Conservation (phyloP, 1,140 invertebrate genomes). For the Manduca sexta region DNA sequence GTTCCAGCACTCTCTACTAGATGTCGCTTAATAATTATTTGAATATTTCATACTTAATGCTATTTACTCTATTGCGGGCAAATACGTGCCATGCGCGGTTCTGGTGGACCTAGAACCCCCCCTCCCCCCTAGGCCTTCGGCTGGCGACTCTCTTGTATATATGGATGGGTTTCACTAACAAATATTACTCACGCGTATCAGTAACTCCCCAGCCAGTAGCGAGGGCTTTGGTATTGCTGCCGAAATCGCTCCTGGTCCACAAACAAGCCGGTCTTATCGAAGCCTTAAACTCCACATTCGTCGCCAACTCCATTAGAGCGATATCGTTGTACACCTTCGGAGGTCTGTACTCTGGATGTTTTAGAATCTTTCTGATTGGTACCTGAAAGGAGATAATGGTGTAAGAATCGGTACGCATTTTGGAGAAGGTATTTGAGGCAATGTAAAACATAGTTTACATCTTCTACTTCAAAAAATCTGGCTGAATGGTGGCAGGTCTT, state of each 20-base stretch:
- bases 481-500: no score
- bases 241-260: slow-evolving; percentile 32
- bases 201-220: slow-evolving; percentile 57
- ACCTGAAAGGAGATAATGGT: slow-evolving; percentile 33
- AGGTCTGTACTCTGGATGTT: slow-evolving; percentile 39
- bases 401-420: no score
- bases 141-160: no score
- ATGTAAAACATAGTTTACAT: no score
- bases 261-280: slow-evolving; percentile 50
- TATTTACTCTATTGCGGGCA: no score
- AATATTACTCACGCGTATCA: slow-evolving; percentile 28
- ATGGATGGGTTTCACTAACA: background rate
- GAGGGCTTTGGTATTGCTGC: slow-evolving; percentile 23
- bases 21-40: no score
- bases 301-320: slow-evolving; percentile 40
- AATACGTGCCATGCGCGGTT: slow-evolving; percentile 90
- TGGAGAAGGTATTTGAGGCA: no score
- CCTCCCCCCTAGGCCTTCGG: no score
- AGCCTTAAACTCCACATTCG: slow-evolving; percentile 37
- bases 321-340: slow-evolving; percentile 51
- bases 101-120: slow-evolving; percentile 90
- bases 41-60: background rate
- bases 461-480: no score
- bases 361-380: slow-evolving; percentile 38
- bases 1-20: no score